These are phyloP conservation scores for Alectoris magna DNA, from an alignment of 2,797 vertebrate genomes.

Conservation along the genomic window DNA sequence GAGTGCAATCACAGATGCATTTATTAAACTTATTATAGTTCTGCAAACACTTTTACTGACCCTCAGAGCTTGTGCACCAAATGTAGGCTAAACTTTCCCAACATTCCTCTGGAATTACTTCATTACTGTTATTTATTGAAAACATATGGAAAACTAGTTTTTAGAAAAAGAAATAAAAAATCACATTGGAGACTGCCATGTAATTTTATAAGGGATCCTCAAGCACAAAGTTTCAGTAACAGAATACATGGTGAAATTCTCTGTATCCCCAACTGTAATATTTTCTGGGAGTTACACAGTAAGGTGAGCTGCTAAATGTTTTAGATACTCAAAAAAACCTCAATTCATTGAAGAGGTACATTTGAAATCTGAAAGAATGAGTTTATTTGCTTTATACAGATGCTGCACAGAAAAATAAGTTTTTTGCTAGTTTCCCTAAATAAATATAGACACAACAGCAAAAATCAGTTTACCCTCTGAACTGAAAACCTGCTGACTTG, in stretches of 20 bases:
- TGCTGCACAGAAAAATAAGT: neutral
- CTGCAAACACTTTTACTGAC: neutral
- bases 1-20: neutral
- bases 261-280: neutral
- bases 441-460: neutral
- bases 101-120: constrained; percentile 1
- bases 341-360: neutral
- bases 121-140: neutral
- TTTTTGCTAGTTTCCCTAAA: neutral
- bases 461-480: neutral
- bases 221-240: neutral
- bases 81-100: neutral
- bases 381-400: constrained; percentile 18
- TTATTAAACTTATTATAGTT: neutral
- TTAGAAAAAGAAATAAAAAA: neutral
- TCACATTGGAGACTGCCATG: neutral
- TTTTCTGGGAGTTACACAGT: neutral
- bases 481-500: neutral
- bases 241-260: neutral
- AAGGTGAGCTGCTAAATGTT: neutral
- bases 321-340: neutral
- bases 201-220: neutral
- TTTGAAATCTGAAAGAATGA: constrained; percentile 1
- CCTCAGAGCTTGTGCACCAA: neutral
- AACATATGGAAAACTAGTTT: neutral